A percentile compares a stretch with the other conserved stretches of the same genome.
phyloP scores from a whole-genome alignment of 2,113 vertebrate genomes.

The Colinus virginianus region DNA sequence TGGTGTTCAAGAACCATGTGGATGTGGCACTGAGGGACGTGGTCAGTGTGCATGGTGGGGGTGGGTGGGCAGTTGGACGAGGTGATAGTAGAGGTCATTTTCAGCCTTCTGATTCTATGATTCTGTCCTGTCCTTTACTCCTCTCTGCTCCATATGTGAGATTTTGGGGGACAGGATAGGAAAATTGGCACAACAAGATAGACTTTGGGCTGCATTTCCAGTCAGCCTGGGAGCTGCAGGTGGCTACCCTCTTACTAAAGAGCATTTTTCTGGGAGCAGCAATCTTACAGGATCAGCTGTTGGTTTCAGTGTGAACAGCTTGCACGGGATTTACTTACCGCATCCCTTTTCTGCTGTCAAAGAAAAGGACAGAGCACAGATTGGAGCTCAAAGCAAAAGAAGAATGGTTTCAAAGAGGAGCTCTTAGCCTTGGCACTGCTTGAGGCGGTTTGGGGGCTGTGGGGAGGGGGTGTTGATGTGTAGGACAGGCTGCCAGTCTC shows the following conservation, averaged over 20 bases:
- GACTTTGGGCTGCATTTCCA: neutral
- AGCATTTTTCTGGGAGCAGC: neutral
- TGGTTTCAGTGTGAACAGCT: conserved; percentile 21
- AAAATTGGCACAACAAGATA: neutral
- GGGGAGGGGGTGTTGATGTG: neutral
- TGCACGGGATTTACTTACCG: neutral
- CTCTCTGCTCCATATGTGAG: neutral
- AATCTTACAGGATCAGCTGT: neutral
- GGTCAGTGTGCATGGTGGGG: too few species aligned
- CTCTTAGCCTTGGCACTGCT: neutral
- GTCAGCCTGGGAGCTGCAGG: neutral
- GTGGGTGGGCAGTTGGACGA: too few species aligned
- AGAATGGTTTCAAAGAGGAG: neutral
- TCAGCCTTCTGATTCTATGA: too few species aligned
- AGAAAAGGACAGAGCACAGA: conserved; percentile 21
- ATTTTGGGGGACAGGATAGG: neutral
- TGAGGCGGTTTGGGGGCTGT: neutral
- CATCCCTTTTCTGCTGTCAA: neutral
- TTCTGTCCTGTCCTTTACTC: neutral
- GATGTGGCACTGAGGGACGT: too few species aligned
- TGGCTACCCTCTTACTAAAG: neutral
- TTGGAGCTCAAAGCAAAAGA: neutral
- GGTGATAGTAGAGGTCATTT: too few species aligned
- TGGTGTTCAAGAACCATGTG: too few species aligned
- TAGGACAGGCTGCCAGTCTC: neutral